phyloP scores from a whole-genome alignment of 2,797 vertebrate genomes.

The Sciaenops ocellatus region DNA sequence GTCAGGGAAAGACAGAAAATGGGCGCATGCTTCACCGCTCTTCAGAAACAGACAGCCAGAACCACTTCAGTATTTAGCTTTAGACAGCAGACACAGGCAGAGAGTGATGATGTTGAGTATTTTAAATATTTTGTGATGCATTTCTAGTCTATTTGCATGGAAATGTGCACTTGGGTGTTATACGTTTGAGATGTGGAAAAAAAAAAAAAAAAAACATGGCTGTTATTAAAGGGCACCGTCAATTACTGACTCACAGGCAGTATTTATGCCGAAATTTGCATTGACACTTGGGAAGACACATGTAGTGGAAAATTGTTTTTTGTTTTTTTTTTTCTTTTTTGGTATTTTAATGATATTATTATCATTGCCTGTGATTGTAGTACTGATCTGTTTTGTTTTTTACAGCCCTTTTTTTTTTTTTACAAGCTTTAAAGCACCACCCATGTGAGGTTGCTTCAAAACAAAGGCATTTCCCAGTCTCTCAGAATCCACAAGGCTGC shows the following conservation, averaged over 20 bases:
- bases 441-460: background rate
- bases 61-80: conserved; percentile 72
- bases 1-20: conserved; percentile 80
- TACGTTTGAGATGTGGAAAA: conserved; percentile 35
- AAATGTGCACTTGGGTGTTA: conserved; percentile 64
- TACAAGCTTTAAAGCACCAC: conserved; percentile 5
- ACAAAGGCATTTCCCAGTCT: conserved; percentile 1
- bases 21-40: conserved; percentile 74
- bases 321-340: background rate
- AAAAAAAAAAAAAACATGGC: conserved; percentile 28
- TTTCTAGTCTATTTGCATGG: conserved; percentile 65
- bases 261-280: conserved; percentile 45
- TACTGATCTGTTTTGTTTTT: conserved; percentile 7
- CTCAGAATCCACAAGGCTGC: conserved; percentile 15
- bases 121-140: conserved; percentile 72
- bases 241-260: conserved; percentile 54
- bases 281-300: conserved; percentile 22
- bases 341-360: conserved; percentile 17
- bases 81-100: conserved; percentile 59
- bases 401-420: too few species aligned
- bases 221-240: conserved; percentile 57
- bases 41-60: conserved; percentile 75
- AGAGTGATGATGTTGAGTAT: conserved; percentile 57
- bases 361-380: conserved; percentile 9
- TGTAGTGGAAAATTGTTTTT: background rate